Base-by-base conservation (phyloP, 2,797 vertebrate genomes). In the Rhabdophis nuchalis region DNA sequence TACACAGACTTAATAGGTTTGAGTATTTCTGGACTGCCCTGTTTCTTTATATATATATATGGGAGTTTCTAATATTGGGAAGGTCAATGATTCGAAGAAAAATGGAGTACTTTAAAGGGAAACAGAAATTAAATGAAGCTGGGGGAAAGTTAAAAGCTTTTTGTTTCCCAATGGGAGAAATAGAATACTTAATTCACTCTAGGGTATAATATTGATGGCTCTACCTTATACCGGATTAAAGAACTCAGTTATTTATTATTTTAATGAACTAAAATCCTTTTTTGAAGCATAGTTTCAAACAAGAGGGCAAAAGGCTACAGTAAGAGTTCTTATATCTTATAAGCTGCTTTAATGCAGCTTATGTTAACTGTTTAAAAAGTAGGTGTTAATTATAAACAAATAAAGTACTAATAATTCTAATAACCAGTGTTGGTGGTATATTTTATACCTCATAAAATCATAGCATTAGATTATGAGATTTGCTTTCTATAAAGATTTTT, bases 321-420 rank as follows among this genome's bases (percentile, higher is more conserved):
- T n/a, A 56, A 57, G 88, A 94, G 91, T 32, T 46, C 92, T 41
- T 92, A 89, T 88, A 92, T 93, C 91, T n/a, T n/a, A n/a, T n/a
- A n/a, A n/a, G n/a, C n/a, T n/a, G n/a, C 64, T 92, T 92, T 93
- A 95, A 95, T 95, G 94, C 93, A 90, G 86, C 92, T 93, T 95
- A 89, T 87, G 93, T 90, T 87, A 93, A 96, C 93, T 93, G 91
- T 95, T 95, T 93, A 94, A 94, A 61, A 96, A 64, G 93, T 92
- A 96, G 93, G 18, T 52, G 1, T 92, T 94, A 95, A 94, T 94
- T 94, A 94, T 95, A 94, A 96, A 91, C 95, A 95, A 88, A 61
- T 52, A 88, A 32, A 9, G 52, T 56, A 18, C 57, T 25, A 32
- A 50, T 85, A 86, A 85, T 64, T 86, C 56, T 56, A 32, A 52